Conservation (phyloP, 1,140 invertebrate genomes). For the Pogonomyrmex californicus region DNA sequence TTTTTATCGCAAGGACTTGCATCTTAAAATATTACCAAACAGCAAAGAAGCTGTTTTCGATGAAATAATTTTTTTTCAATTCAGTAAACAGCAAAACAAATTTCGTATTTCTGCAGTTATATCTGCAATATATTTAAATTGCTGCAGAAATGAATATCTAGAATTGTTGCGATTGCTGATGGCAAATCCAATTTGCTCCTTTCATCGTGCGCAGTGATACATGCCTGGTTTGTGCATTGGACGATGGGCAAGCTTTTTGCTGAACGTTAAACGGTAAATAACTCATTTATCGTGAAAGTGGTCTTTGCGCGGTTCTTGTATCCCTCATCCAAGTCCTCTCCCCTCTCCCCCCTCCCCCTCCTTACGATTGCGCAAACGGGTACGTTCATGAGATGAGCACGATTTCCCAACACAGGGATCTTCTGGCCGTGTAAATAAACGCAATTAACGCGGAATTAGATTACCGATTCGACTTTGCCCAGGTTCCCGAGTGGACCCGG, state of each 20-base stretch:
- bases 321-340: background rate
- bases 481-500: constrained; percentile 34
- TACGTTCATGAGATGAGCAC: background rate
- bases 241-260: constrained; percentile 11
- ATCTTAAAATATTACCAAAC: background rate
- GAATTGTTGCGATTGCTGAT: constrained; percentile 13
- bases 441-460: constrained; percentile 61
- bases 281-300: constrained; percentile 51
- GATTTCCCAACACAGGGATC: background rate
- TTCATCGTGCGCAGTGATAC: constrained; percentile 18
- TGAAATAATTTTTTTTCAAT: constrained; percentile 4
- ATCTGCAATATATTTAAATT: constrained; percentile 24
- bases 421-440: constrained; percentile 53
- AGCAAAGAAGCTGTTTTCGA: background rate
- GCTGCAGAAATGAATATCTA: constrained; percentile 25
- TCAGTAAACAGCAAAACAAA: constrained; percentile 12
- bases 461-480: constrained; percentile 50
- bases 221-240: constrained; percentile 1
- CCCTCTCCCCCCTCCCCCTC: no score
- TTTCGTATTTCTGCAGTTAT: background rate
- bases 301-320: constrained; percentile 37
- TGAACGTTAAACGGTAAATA: constrained; percentile 53
- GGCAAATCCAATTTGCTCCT: constrained; percentile 47
- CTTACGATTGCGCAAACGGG: background rate
- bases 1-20: background rate